Evolutionary conservation across 2,888 invertebrate genomes (phyloP).

Genomic region (Phasia obesa): DNA sequence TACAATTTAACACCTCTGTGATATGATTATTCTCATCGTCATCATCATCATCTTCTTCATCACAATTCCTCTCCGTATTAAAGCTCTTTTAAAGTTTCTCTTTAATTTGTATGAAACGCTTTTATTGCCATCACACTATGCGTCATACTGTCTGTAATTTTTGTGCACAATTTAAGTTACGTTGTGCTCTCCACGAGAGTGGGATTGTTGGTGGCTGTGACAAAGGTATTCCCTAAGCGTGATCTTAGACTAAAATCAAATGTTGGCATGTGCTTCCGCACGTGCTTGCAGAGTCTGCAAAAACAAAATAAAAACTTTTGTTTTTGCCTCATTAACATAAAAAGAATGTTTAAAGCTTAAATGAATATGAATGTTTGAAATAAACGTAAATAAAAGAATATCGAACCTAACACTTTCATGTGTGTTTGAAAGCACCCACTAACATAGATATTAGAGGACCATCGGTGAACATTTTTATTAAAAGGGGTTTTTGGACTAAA

Average conservation of each 20-base stretch:
- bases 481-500: too few species aligned
- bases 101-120: background rate
- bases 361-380: too few species aligned
- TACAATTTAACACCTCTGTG: slow-evolving; percentile 41
- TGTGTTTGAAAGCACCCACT: too few species aligned
- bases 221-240: slow-evolving; percentile 54
- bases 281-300: slow-evolving; percentile 50
- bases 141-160: slow-evolving; percentile 59
- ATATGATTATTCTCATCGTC: slow-evolving; percentile 1
- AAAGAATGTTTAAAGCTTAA: background rate
- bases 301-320: background rate
- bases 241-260: slow-evolving; percentile 32
- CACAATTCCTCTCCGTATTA: slow-evolving; percentile 4
- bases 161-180: slow-evolving; percentile 27
- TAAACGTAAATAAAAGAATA: background rate
- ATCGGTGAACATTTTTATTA: too few species aligned
- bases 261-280: slow-evolving; percentile 49
- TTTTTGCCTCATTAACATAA: too few species aligned
- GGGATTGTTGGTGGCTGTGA: slow-evolving; percentile 14
- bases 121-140: slow-evolving; percentile 23
- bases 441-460: too few species aligned
- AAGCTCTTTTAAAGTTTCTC: background rate
- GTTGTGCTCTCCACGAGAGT: slow-evolving; percentile 23
- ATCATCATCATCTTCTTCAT: background rate
- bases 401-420: too few species aligned